Conservation (phyloP, 2,113 vertebrate species). For the Dendropsophus ebraccatus region DNA sequence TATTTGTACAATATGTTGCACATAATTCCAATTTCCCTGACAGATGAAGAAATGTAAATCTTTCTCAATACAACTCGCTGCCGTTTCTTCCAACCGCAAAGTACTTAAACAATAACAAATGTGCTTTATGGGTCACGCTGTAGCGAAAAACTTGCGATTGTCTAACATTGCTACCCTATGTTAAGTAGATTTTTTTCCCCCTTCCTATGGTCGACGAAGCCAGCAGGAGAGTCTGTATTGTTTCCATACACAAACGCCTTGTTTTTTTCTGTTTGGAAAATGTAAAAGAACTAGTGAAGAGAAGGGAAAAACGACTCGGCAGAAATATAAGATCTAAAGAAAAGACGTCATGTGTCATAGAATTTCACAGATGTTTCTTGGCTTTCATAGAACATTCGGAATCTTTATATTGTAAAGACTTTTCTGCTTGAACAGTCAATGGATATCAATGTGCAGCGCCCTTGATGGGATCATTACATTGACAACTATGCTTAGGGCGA, state of each 20-base stretch:
- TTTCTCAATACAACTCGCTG: neutral
- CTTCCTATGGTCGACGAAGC: neutral
- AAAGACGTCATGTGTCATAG: conserved; percentile 27
- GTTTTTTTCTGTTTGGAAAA: conserved; percentile 8
- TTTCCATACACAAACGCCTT: conserved; percentile 33
- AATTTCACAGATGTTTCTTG: conserved; percentile 37
- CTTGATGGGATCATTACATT: neutral
- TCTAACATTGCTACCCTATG: neutral
- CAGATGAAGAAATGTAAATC: conserved; percentile 30
- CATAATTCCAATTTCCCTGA: conserved; percentile 23
- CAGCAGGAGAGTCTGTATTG: neutral
- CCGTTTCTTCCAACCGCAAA: conserved; percentile 15
- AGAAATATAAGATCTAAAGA: conserved; percentile 29
- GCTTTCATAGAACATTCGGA: conserved; percentile 9
- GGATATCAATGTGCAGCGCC: neutral
- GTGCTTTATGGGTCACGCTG: neutral
- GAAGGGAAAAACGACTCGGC: conserved; percentile 5
- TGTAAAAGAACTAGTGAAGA: conserved; percentile 7
- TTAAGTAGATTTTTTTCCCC: neutral
- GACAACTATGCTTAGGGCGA: neutral
- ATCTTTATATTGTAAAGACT: neutral
- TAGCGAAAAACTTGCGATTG: neutral
- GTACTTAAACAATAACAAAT: conserved; percentile 26
- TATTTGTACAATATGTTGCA: conserved; percentile 23
- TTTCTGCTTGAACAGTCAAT: neutral